Evolutionary conservation across 2,797 vertebrate species (phyloP).

Genomic region (Pseudochaenichthys georgianus): DNA sequence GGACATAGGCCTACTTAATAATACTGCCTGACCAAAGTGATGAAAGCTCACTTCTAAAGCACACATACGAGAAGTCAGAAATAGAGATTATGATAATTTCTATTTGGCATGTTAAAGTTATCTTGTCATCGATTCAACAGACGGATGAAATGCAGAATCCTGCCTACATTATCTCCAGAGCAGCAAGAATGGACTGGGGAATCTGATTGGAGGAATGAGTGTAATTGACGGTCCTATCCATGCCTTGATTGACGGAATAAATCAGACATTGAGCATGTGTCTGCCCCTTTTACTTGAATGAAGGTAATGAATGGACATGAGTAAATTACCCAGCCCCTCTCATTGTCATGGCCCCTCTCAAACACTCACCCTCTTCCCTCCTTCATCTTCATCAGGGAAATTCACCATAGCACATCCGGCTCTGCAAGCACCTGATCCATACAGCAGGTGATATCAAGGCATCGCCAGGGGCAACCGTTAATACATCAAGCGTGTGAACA

Average conservation of each 20-base stretch:
- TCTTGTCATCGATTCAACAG: background rate
- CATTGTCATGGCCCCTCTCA: conserved; percentile 76
- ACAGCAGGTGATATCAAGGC: conserved; percentile 54
- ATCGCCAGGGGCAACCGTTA: conserved; percentile 64
- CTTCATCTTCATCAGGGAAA: conserved; percentile 32
- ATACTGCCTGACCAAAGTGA: background rate
- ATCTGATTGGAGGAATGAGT: conserved; percentile 46
- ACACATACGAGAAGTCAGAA: background rate
- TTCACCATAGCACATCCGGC: conserved; percentile 56
- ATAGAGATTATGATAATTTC: background rate
- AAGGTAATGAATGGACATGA: conserved; percentile 82
- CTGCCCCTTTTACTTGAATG: conserved; percentile 81
- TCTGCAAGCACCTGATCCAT: conserved; percentile 85
- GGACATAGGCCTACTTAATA: background rate
- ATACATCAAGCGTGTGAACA: conserved; percentile 79
- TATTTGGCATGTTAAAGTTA: background rate
- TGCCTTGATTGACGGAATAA: conserved; percentile 68
- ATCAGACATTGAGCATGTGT: conserved; percentile 81
- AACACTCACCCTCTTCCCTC: conserved; percentile 19
- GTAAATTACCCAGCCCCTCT: conserved; percentile 81
- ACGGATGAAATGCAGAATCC: conserved; percentile 5
- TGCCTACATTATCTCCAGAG: background rate
- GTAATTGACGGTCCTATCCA: conserved; percentile 55
- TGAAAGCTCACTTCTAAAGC: background rate
- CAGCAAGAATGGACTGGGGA: conserved; percentile 18